Evolutionary conservation across 2,888 invertebrate genomes (phyloP).

Genomic region (Ypsolopha scabrella): DNA sequence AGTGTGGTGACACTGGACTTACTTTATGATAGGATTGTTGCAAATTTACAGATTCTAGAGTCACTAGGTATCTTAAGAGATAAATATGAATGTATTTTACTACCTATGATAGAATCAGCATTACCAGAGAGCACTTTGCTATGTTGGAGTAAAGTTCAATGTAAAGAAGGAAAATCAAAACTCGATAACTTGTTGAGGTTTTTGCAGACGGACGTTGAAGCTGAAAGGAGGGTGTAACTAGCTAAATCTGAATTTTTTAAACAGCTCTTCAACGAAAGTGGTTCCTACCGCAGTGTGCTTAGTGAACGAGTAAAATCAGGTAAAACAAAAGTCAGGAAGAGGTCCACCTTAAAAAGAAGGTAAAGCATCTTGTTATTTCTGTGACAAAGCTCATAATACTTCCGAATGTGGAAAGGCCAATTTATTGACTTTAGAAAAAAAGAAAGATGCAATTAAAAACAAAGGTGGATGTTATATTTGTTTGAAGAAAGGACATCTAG

Average conservation of each 20-base stretch:
- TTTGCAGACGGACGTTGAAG: too few species aligned
- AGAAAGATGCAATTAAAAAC: background rate
- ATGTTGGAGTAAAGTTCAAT: too few species aligned
- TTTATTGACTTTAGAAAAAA: background rate
- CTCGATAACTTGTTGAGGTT: too few species aligned
- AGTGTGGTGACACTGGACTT: too few species aligned
- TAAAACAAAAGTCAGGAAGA: background rate
- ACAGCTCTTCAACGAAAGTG: background rate
- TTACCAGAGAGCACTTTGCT: too few species aligned
- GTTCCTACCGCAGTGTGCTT: background rate
- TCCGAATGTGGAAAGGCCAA: background rate
- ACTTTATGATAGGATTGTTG: too few species aligned
- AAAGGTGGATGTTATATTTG: background rate
- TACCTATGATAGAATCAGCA: too few species aligned
- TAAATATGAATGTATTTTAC: too few species aligned
- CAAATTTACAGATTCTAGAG: too few species aligned
- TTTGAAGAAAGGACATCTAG: too few species aligned
- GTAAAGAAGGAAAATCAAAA: too few species aligned
- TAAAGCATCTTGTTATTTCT: background rate
- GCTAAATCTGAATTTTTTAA: background rate
- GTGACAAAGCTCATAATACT: background rate
- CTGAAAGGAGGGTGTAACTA: background rate
- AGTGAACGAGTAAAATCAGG: background rate
- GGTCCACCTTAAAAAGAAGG: background rate
- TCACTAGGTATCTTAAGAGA: too few species aligned